Conservation (phyloP, 2,888 invertebrate genomes). For the Isoperla grammatica region DNA sequence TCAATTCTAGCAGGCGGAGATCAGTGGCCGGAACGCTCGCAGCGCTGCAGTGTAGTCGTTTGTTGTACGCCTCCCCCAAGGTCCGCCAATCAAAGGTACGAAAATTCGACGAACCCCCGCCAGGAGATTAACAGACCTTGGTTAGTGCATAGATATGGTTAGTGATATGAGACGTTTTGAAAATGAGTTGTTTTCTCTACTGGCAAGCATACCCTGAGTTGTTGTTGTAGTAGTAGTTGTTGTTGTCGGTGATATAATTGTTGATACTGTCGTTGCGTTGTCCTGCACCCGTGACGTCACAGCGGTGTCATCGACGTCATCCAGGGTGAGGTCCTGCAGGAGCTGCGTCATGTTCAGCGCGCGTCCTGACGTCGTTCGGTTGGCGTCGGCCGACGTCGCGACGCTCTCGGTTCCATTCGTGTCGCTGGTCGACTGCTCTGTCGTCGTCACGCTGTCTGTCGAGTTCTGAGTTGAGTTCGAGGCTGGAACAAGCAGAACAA, state of each 20-base stretch:
- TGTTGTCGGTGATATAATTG: neutral
- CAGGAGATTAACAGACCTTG: no score
- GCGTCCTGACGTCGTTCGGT: conserved; percentile 3
- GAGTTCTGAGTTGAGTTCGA: neutral
- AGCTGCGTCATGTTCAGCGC: conserved; percentile 6
- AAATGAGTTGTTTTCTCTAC: no score
- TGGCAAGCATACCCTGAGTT: no score
- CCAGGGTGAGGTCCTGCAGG: conserved; percentile 27
- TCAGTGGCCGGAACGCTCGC: no score
- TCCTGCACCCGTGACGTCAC: conserved; percentile 6
- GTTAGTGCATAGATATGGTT: no score
- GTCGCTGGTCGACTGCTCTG: neutral
- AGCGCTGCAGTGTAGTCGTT: no score
- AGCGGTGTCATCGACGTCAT: conserved; percentile 25
- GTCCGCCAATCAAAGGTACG: no score
- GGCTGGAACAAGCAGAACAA: neutral
- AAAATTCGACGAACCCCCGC: no score
- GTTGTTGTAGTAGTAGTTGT: neutral
- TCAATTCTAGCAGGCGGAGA: no score
- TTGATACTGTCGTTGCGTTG: neutral
- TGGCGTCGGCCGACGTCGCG: neutral
- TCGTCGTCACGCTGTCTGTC: neutral
- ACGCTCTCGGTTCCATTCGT: neutral
- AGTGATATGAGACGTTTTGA: no score
- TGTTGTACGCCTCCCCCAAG: no score